These are phyloP conservation scores for Tragopan temminckii DNA, from an alignment of 2,797 vertebrate species.

Conservation along the genomic window DNA sequence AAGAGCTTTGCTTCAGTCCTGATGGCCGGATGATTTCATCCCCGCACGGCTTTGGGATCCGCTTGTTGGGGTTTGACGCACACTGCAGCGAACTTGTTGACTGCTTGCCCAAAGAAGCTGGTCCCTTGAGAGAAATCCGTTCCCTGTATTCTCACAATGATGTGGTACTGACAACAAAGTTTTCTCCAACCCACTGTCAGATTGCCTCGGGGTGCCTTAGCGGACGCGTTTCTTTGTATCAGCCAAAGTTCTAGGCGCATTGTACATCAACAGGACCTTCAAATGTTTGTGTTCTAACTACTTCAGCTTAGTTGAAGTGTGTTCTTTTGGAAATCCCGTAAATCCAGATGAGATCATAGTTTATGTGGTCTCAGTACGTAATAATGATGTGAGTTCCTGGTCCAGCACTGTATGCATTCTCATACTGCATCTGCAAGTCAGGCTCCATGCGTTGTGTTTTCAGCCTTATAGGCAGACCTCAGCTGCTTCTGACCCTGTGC, in stretches of 20 bases:
- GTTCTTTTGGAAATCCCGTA: conserved; percentile 48
- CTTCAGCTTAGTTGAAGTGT: conserved; percentile 77
- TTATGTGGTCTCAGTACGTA: conserved; percentile 1
- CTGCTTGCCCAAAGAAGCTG: conserved; percentile 93
- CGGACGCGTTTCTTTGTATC: conserved; percentile 96
- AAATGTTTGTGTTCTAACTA: conserved; percentile 40
- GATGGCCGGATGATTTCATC: conserved; percentile 98
- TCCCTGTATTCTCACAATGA: conserved; percentile 98
- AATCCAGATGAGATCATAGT: conserved; percentile 49
- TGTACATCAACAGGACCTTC: conserved; percentile 51
- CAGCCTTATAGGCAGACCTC: conserved; percentile 2
- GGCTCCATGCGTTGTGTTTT: not conserved
- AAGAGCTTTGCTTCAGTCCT: conserved; percentile 98
- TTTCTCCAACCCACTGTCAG: conserved; percentile 99
- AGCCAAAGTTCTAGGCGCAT: conserved; percentile 95
- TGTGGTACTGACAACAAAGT: conserved; percentile 98
- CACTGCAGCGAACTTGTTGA: conserved; percentile 93
- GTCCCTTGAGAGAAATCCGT: conserved; percentile 92
- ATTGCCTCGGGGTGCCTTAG: conserved; percentile 99
- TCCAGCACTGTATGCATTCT: not conserved
- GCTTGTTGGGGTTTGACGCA: conserved; percentile 94
- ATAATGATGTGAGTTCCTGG: not conserved
- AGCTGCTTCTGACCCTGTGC: conserved; percentile 58
- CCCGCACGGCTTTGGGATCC: conserved; percentile 96
- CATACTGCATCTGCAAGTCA: not conserved